A percentile compares a stretch with the other conserved stretches of the same genome.
phyloP scores from a whole-genome alignment of 2,888 invertebrate genomes.

The Anorthoa munda region DNA sequence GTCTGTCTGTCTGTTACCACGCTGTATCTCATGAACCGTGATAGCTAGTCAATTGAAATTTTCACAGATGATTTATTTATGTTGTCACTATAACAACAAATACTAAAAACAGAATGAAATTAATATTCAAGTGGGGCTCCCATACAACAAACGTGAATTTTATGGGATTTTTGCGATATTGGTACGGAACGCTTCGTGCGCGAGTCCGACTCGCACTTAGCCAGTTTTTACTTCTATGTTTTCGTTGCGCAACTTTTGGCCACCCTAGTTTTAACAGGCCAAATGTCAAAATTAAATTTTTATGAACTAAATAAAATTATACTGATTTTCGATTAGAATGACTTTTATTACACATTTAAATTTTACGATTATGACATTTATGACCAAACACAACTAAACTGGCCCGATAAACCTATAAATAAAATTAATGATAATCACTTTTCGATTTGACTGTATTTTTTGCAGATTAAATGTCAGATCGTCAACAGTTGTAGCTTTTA shows the following conservation, averaged over 20 bases:
- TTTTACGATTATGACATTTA: slow-evolving; percentile 73
- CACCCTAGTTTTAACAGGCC: slow-evolving; percentile 48
- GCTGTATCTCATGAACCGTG: no score
- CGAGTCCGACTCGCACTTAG: no score
- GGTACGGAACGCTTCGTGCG: no score
- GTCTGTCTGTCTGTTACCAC: no score
- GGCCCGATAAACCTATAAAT: slow-evolving; percentile 67
- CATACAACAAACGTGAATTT: no score
- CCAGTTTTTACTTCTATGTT: slow-evolving; percentile 6
- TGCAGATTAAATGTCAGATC: slow-evolving; percentile 53
- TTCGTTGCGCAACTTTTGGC: slow-evolving; percentile 38
- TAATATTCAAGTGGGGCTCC: no score
- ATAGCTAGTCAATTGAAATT: no score
- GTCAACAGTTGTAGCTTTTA: slow-evolving; percentile 40
- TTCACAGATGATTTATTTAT: no score
- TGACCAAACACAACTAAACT: slow-evolving; percentile 58
- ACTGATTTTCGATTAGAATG: slow-evolving; percentile 60
- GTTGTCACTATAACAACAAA: no score
- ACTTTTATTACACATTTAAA: slow-evolving; percentile 69
- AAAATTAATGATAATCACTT: slow-evolving; percentile 62
- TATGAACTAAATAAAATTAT: slow-evolving; percentile 54
- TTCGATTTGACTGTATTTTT: slow-evolving; percentile 58
- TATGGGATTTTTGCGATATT: no score
- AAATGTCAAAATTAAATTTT: slow-evolving; percentile 49
- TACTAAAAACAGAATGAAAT: no score